phyloP scores from a whole-genome alignment of 2,113 vertebrate genomes.

The Percopsis transmontana region DNA sequence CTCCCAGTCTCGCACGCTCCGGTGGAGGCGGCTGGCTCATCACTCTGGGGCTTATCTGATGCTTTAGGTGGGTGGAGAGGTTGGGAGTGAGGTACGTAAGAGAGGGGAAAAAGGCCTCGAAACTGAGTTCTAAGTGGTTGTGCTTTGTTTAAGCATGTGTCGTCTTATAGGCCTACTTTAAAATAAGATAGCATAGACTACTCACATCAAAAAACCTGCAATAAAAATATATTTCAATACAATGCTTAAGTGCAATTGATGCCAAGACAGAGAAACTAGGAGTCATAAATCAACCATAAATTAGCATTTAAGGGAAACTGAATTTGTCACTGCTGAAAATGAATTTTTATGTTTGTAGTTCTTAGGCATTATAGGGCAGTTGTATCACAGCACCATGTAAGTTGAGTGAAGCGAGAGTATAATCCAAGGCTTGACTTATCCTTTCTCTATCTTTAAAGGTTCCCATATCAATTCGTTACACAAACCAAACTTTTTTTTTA shows the following conservation, averaged over 20 bases:
- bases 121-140: conserved; percentile 36
- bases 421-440: conserved; percentile 41
- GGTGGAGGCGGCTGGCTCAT: conserved; percentile 69
- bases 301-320: conserved; percentile 20
- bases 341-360: neutral
- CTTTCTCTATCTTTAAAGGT: conserved; percentile 28
- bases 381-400: conserved; percentile 19
- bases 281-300: neutral
- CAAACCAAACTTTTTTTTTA: neutral
- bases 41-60: conserved; percentile 70
- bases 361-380: neutral
- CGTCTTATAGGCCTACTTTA: too few species aligned
- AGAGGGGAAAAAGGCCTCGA: conserved; percentile 33
- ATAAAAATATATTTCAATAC: neutral
- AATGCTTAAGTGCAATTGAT: neutral
- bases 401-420: conserved; percentile 42
- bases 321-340: neutral
- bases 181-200: conserved; percentile 4
- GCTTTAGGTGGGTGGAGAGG: conserved; percentile 67
- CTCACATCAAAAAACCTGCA: neutral
- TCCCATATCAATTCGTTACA: conserved; percentile 13
- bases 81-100: conserved; percentile 39
- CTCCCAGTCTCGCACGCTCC: conserved; percentile 68
- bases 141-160: conserved; percentile 44
- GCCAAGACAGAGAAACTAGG: too few species aligned